Evolutionary conservation across 2,797 vertebrate species (phyloP), one percentile per base, ranked within the genome.

Genomic region (Arnoldichthys spilopterus): DNA sequence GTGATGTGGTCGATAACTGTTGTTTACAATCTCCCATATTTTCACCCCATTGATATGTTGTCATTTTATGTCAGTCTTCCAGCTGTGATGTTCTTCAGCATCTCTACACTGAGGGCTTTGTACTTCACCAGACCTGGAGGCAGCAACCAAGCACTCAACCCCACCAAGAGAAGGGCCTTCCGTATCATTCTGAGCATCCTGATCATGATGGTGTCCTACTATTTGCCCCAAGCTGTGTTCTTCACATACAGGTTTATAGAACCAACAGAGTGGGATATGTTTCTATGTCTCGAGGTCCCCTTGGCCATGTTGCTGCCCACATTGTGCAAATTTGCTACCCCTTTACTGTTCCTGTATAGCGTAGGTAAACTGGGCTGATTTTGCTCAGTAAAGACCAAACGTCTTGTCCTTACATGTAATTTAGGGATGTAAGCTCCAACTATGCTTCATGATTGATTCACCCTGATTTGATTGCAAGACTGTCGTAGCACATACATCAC

Each of bases 111-210:
- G n/a, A 43, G 37, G 18, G 49, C 34, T 5, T 58, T 86, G 16
- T 16, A 16, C 15, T 28, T 37, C 1, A 9, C 22, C 22, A 6
- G 69, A 30, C 66, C 53, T 1, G 32, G 54, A 54, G 54, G 30
- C 13, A 16, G 43, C 43, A 37, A 49, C 22, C 72, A 66, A 51
- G 18, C n/a, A 1, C 16, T 63, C 9, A 63, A 54, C 63, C 28
- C 59, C 6, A 47, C 40, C 45, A 83, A 84, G 78, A 74, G 40
- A 37, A 76, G 43, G 16, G 82, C 82, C 6, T 67, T 77, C 64
- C 58, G 53, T 28, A 62, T 68, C 13, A 34, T 84, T n/a, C 51
- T 72, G 68, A 28, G 56, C 20, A 86, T 76, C 26, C 32, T 80
- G 30, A 1, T 82, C 15, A 0, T 22, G 7, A 15, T 30, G 6